Evolutionary conservation across 2,113 vertebrate genomes (phyloP).

Genomic region (Pleuronectes platessa): DNA sequence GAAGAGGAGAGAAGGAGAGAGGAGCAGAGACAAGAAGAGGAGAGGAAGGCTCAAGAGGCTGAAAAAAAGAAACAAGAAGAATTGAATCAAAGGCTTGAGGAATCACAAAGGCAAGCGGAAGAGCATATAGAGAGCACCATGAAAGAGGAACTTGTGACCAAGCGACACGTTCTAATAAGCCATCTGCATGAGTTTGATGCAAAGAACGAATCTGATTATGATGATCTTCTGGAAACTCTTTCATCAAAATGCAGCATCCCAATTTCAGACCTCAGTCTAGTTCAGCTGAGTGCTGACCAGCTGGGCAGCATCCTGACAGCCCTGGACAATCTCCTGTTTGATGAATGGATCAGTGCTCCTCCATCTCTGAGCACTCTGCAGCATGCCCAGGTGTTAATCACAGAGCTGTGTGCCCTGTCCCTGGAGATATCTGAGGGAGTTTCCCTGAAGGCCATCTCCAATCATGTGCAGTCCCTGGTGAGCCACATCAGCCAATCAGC

Average conservation of each 20-base stretch:
- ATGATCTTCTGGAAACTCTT: conserved; percentile 32
- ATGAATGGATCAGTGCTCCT: conserved; percentile 9
- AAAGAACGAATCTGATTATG: background rate
- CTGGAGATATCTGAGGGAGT: conserved; percentile 1
- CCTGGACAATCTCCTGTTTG: conserved; percentile 48
- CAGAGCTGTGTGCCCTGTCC: conserved; percentile 20
- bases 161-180: background rate
- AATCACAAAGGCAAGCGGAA: background rate
- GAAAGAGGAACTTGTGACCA: background rate
- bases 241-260: conserved; percentile 16
- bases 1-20: background rate
- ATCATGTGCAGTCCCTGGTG: background rate
- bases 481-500: conserved; percentile 24
- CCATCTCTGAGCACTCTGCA: conserved; percentile 41
- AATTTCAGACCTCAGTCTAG: conserved; percentile 13
- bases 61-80: background rate
- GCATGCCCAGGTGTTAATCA: conserved; percentile 26
- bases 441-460: background rate
- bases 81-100: background rate
- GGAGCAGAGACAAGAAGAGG: no score
- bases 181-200: background rate
- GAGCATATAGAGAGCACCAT: background rate
- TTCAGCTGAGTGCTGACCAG: conserved; percentile 19
- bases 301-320: conserved; percentile 17
- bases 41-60: background rate